phyloP scores from a whole-genome alignment of 2,113 vertebrate genomes.

The Argyrosomus japonicus region DNA sequence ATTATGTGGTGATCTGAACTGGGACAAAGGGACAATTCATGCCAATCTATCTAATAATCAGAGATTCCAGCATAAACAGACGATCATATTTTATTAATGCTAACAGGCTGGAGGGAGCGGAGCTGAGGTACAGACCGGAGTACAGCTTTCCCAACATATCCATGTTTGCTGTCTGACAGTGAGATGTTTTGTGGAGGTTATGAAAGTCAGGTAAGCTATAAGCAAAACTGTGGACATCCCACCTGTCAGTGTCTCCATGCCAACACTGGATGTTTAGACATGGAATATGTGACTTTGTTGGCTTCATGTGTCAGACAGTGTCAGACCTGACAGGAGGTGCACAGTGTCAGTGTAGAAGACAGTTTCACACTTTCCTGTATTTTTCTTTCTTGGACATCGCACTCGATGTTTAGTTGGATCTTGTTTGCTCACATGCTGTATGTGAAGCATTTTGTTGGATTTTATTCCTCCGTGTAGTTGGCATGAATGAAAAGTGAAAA shows the following conservation, averaged over 20 bases:
- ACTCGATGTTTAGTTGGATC: background rate
- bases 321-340: background rate
- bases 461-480: no score
- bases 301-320: background rate
- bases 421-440: background rate
- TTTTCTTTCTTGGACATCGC: background rate
- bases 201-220: background rate
- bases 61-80: background rate
- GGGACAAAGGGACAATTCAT: background rate
- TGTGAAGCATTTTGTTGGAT: no score
- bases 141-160: slow-evolving; percentile 38
- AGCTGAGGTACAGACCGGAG: slow-evolving; percentile 2
- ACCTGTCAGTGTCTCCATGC: background rate
- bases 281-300: background rate
- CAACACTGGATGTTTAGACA: background rate
- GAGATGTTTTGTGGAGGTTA: slow-evolving; percentile 7
- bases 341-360: background rate
- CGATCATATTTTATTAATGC: background rate
- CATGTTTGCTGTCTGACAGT: background rate
- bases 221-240: background rate
- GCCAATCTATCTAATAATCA: background rate
- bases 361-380: no score
- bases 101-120: background rate
- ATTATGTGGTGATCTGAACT: background rate
- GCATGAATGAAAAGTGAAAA: no score